Percentiles rank a stretch among this genome's conserved stretches.
Evolutionary conservation across 2,113 vertebrate genomes (phyloP).

Genomic region (Eupsittula cactorum): DNA sequence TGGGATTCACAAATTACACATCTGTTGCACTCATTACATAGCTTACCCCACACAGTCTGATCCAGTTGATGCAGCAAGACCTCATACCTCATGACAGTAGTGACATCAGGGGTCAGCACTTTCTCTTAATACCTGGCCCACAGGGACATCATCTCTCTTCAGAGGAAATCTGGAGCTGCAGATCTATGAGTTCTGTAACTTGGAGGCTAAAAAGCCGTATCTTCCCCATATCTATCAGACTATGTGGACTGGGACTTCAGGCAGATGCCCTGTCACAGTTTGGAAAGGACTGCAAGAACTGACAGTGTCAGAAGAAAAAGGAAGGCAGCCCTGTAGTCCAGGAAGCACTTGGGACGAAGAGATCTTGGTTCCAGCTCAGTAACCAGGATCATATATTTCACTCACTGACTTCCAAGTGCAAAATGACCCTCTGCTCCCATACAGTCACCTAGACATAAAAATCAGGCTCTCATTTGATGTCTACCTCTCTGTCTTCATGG

Average conservation of each 20-base stretch:
- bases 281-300: background rate
- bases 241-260: background rate
- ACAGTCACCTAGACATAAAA: background rate
- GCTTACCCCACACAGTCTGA: background rate
- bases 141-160: rapidly evolving
- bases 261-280: rapidly evolving
- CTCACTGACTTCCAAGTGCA: background rate
- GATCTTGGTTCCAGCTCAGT: background rate
- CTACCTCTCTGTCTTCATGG: background rate
- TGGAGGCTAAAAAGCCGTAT: background rate
- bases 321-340: background rate
- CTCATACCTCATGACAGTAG: background rate
- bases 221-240: background rate
- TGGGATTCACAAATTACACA: background rate
- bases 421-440: background rate
- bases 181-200: background rate
- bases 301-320: background rate
- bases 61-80: background rate
- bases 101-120: background rate
- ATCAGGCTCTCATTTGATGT: background rate
- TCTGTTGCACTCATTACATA: background rate
- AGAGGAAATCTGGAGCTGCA: background rate
- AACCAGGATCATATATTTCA: background rate
- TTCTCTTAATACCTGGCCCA: background rate
- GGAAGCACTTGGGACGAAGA: background rate